phyloP scores from a whole-genome alignment of 2,888 invertebrate species.

The Seira musarum region DNA sequence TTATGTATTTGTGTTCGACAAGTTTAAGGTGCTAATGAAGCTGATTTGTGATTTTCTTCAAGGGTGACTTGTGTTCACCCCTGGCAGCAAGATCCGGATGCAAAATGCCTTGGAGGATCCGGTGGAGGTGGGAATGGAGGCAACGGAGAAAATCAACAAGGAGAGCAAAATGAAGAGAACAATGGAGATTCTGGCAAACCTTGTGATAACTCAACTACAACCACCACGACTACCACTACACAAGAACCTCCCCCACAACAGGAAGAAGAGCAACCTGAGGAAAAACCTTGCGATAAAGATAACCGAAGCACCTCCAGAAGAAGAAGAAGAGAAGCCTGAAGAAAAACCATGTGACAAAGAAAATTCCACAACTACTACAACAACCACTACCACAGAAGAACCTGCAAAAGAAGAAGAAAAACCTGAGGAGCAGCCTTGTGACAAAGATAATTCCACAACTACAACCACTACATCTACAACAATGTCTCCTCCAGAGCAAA shows the following conservation, averaged over 20 bases:
- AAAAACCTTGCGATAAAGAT: no score
- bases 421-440: slow-evolving; percentile 33
- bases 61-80: slow-evolving; percentile 65
- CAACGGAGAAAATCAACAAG: slow-evolving; percentile 13
- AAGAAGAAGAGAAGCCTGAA: not conserved
- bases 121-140: slow-evolving; percentile 27
- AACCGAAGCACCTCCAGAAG: not conserved
- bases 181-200: not conserved
- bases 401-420: not conserved
- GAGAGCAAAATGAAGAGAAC: not conserved
- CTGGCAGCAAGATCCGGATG: slow-evolving; percentile 62
- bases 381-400: slow-evolving; percentile 24
- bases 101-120: slow-evolving; percentile 59
- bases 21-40: not conserved
- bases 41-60: not conserved
- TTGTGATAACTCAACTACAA: slow-evolving; percentile 17
- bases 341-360: slow-evolving; percentile 3
- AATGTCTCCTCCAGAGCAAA: no score
- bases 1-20: no score
- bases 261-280: slow-evolving; percentile 2
- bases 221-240: slow-evolving; percentile 8
- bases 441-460: slow-evolving; percentile 47
- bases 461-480: slow-evolving; percentile 45
- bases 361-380: not conserved
- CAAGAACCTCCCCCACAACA: slow-evolving; percentile 27